Evolutionary conservation across 2,888 invertebrate genomes (phyloP).

Genomic region (Tachystola acroxantha): DNA sequence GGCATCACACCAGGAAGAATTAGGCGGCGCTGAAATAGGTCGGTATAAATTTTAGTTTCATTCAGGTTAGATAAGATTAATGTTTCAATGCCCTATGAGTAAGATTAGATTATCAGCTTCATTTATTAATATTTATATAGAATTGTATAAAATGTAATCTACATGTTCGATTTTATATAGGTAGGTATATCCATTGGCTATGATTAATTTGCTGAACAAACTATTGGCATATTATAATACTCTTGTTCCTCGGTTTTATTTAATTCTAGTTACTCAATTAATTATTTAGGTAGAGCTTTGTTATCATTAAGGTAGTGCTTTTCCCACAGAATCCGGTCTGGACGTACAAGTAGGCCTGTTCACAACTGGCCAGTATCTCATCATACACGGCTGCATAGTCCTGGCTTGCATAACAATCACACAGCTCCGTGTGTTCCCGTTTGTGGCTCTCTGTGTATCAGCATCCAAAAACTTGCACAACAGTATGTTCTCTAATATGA

Average conservation of each 20-base stretch:
- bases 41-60: conserved; percentile 50
- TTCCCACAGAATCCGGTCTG: conserved; percentile 41
- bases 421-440: conserved; percentile 79
- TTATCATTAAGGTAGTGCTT: no score
- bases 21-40: conserved; percentile 44
- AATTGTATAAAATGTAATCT: no score
- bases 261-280: no score
- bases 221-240: no score
- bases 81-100: neutral
- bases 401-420: conserved; percentile 72
- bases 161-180: no score
- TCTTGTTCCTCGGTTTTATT: no score
- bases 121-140: no score
- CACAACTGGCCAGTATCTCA: conserved; percentile 73
- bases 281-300: no score
- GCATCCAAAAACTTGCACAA: conserved; percentile 85
- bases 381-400: conserved; percentile 80
- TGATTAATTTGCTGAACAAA: no score
- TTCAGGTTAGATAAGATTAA: conserved; percentile 2
- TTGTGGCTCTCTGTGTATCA: conserved; percentile 79
- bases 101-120: no score
- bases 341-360: conserved; percentile 55
- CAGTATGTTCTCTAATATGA: conserved; percentile 80
- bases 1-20: conserved; percentile 48
- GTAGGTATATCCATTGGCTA: no score